Base-by-base conservation (phyloP, 2,888 invertebrate genomes). In the Catonia carolina region DNA sequence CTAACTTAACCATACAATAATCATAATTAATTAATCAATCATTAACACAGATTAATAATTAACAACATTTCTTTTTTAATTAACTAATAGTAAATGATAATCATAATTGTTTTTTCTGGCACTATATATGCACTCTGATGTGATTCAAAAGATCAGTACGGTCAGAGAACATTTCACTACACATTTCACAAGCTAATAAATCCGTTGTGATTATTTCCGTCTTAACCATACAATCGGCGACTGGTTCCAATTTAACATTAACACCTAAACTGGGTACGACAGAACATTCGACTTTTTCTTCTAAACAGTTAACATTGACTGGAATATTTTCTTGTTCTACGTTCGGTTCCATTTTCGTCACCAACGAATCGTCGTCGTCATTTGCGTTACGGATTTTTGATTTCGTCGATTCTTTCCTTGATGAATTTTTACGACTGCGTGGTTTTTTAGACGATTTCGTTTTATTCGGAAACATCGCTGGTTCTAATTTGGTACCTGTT, bases 131-230 rank as follows among this genome's bases (percentile, higher is more conserved):
- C 69, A 89, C 82, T 55, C 87, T 86, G 67, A 89, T 88, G 73
- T 90, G 89, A 55, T 85, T 77, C 61, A 89, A 73, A 41, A 85
- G 72, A 62, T 86, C 86, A 51, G 85, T 83, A 51, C 87, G 60
- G 80, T 84, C 83, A 8, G 81, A 75, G 72, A 90, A 90, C 64
- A 84, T 81, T 48, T 83, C 80, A 54, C 84, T 80, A 71, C 90
- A 90, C 86, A 90, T 89, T 71, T 89, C 89, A 69, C 90, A 90
- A 64, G 83, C 84, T 72, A 81, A 56, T 42, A 56, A 39, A 42
- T 58, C 60, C 5, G 36, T 17, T 5, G 41, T 27, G 6, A 41
- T 45, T 7, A 45, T 7, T 56, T 64, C 63, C 8, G 63, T 60
- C 50, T 62, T 62, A 37, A 63, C 60, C 36, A 57, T 39, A 22